These are phyloP conservation scores for Hyperoplus immaculatus DNA, from an alignment of 2,797 vertebrate species.

Conservation along the genomic window DNA sequence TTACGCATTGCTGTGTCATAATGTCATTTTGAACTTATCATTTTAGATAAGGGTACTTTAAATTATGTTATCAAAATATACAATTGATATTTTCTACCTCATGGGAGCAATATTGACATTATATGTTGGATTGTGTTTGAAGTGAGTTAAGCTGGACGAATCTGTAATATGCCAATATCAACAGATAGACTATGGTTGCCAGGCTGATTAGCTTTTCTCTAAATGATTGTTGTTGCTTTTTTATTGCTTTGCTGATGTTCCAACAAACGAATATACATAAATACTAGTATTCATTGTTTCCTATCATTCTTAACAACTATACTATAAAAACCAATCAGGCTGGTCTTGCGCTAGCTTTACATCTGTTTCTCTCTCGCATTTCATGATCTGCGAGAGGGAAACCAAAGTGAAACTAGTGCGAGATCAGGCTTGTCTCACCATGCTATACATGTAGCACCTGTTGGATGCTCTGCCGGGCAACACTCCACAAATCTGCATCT, in stretches of 20 bases:
- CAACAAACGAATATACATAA: background rate
- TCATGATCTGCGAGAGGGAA: too few species aligned
- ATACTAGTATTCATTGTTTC: background rate
- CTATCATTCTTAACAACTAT: too few species aligned
- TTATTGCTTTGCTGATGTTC: background rate
- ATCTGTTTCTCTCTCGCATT: too few species aligned
- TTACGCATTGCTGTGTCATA: background rate
- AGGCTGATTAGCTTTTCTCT: background rate
- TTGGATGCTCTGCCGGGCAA: conserved; percentile 12
- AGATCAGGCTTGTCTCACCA: background rate
- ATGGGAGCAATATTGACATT: background rate
- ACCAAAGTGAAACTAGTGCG: too few species aligned
- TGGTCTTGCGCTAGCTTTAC: too few species aligned
- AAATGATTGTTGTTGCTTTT: background rate
- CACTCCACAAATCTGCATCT: conserved; percentile 1
- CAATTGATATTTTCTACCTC: background rate
- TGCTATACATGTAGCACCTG: background rate
- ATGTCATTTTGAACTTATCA: background rate
- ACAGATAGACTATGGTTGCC: too few species aligned
- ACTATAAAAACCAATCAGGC: too few species aligned
- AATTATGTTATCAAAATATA: background rate
- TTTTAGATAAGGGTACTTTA: background rate
- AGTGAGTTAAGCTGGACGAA: too few species aligned
- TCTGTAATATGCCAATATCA: background rate
- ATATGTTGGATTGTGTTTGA: background rate